A percentile compares a stretch with the other conserved stretches of the same genome.
These are phyloP conservation scores for Leucoraja ocellata DNA, from an alignment of 2,797 vertebrate genomes.

Conservation along the genomic window DNA sequence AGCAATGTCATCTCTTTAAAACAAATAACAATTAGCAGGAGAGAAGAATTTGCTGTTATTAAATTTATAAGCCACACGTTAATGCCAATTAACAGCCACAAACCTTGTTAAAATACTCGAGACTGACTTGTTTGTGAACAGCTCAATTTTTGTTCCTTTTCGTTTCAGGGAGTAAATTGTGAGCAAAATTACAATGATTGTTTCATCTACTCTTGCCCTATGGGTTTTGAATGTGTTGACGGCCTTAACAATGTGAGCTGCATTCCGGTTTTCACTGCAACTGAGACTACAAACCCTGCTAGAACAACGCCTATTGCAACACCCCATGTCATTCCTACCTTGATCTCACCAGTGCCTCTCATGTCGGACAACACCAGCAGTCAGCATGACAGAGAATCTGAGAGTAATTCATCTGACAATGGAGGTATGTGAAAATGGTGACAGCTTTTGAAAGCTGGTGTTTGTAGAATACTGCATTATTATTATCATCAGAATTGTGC, in stretches of 20 bases:
- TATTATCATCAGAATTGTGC: background rate
- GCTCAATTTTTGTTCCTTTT: slow-evolving; percentile 12
- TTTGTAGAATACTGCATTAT: background rate
- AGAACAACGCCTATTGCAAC: slow-evolving; percentile 36
- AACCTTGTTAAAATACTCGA: background rate
- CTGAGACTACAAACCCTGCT: slow-evolving; percentile 47
- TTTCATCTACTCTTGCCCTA: slow-evolving; percentile 66
- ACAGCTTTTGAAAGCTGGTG: background rate
- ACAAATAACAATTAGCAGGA: background rate
- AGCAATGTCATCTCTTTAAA: background rate
- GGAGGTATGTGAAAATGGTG: background rate
- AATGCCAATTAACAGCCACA: background rate
- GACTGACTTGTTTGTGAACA: background rate
- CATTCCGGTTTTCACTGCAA: slow-evolving; percentile 55
- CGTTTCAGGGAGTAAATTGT: slow-evolving; percentile 66
- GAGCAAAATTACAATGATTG: slow-evolving; percentile 76
- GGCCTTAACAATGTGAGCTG: slow-evolving; percentile 72
- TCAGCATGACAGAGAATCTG: background rate
- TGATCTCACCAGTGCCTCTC: slow-evolving; percentile 4
- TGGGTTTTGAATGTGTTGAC: slow-evolving; percentile 67
- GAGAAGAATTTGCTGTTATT: background rate
- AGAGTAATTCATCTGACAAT: background rate
- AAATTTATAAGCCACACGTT: background rate
- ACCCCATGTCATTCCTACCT: slow-evolving; percentile 40
- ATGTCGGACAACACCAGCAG: slow-evolving; percentile 1